Base-by-base conservation (phyloP, 2,888 invertebrate genomes). In the Odontocerum albicorne region DNA sequence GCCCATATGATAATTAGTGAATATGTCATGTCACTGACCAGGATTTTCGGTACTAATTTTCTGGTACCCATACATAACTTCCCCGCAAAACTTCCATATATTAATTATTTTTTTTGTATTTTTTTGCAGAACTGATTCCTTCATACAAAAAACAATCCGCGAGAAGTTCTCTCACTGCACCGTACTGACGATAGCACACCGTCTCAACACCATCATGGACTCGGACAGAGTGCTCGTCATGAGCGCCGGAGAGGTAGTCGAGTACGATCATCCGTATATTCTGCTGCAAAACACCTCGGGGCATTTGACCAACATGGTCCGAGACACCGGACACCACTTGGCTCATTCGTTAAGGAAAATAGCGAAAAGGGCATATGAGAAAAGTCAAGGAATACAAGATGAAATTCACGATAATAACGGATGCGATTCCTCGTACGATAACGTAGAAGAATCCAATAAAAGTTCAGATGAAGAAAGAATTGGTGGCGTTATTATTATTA, bases 161-260 rank as follows among this genome's bases (percentile, higher is more conserved):
- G 77, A 75, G 4, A 86, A 88, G 69, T 94, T 94, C 66, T 74
- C 77, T 4, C 67, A 84, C 1, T 94, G 92, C 68, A 93, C 93
- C 0, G 93, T 95, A 8, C 72, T 95, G 16, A 95, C 93, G 0
- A 92, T 95, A 21, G 95, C 95, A 2, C 95, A 95, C 72, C 82
- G 95, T 21, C 75, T 96, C 17, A 87, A 94, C 67, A 95, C 95
- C 0, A 88, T 96, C 58, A 94, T 95, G 86, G 94, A 96, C 69
- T 91, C 90, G 0, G 91, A 94, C 72, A 81, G 86, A 42, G 87
- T 94, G 10, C 74, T 95, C 42, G 93, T 95, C 1, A 87, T 96
- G 85, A 88, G 91, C 64, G 82, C 82, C 27, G 96, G 96, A 0
- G 67, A 72, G 20, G 82, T 88, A 13, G 82, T 81, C 43, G 88